Conservation (phyloP, 2,113 vertebrate species). For the Fukomys damarensis region DNA sequence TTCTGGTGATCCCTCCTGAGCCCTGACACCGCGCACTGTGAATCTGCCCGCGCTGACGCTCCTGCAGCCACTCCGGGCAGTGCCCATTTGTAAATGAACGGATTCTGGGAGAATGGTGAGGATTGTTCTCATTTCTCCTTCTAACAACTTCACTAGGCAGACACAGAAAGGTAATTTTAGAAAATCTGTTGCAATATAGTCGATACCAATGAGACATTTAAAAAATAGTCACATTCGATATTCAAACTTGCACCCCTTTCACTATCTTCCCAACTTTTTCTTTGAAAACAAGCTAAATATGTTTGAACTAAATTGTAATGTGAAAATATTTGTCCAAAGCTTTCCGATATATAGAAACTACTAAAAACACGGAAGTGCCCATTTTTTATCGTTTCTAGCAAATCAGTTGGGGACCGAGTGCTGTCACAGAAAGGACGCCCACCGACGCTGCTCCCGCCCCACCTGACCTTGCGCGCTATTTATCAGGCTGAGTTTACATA, state of each 20-base stretch:
- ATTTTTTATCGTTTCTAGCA: slow-evolving; percentile 34
- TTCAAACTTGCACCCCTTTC: background rate
- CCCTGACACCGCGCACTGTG: background rate
- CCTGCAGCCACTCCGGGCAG: background rate
- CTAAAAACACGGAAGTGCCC: slow-evolving; percentile 53
- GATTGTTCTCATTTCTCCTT: slow-evolving; percentile 10
- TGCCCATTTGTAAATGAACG: background rate
- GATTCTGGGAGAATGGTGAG: background rate
- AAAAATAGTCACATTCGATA: background rate
- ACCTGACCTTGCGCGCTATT: slow-evolving; percentile 5
- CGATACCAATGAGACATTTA: background rate
- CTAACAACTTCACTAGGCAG: slow-evolving; percentile 21
- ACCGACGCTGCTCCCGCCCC: background rate
- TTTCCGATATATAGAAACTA: slow-evolving; percentile 29
- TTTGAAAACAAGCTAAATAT: background rate
- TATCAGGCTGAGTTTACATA: slow-evolving; percentile 61
- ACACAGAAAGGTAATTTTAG: slow-evolving; percentile 27
- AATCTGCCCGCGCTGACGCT: background rate
- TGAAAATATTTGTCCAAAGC: slow-evolving; percentile 40
- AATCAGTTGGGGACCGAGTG: background rate
- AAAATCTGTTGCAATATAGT: background rate
- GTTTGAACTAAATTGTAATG: slow-evolving; percentile 35
- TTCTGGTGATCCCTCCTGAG: background rate
- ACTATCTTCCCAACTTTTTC: slow-evolving; percentile 35
- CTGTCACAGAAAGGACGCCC: background rate